A percentile compares a stretch with the other conserved stretches of the same genome.
phyloP scores from a whole-genome alignment of 30 jellyfish, hydroid and myxozoan species.

The Hydractinia echinata region DNA sequence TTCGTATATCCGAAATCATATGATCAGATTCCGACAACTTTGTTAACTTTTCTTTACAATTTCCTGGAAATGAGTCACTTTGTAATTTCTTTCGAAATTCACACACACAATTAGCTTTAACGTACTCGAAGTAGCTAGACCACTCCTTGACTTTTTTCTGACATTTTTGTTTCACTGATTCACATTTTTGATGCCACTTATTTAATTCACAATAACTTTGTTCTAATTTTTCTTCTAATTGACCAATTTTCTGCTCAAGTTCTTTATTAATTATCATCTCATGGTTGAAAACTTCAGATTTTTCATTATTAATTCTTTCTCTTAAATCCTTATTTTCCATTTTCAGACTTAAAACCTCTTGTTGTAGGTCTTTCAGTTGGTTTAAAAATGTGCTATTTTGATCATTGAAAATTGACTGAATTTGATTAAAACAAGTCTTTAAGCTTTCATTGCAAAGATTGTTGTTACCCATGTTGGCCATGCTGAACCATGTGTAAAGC shows the following conservation, averaged over 20 bases:
- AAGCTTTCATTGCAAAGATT: neutral
- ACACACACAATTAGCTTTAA: too few species aligned
- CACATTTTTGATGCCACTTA: neutral
- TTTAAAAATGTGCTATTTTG: neutral
- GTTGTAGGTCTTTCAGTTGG: neutral
- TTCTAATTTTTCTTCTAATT: neutral
- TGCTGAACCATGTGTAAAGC: constrained; percentile 13
- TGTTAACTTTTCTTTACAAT: too few species aligned
- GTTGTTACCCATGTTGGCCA: neutral
- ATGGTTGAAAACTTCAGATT: neutral
- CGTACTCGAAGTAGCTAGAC: neutral
- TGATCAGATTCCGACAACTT: too few species aligned
- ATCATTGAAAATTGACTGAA: neutral
- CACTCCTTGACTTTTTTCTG: neutral
- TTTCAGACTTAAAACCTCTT: neutral
- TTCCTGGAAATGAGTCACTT: too few species aligned
- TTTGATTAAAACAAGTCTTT: neutral
- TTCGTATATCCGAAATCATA: too few species aligned
- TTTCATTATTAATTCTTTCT: neutral
- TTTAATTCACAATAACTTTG: neutral
- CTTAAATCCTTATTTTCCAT: neutral
- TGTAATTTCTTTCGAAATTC: too few species aligned
- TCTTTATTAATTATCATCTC: neutral
- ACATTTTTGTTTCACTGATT: neutral
- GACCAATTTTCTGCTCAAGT: neutral